Base-by-base conservation (phyloP, 2,888 invertebrate species). In the Dynastes maya region DNA sequence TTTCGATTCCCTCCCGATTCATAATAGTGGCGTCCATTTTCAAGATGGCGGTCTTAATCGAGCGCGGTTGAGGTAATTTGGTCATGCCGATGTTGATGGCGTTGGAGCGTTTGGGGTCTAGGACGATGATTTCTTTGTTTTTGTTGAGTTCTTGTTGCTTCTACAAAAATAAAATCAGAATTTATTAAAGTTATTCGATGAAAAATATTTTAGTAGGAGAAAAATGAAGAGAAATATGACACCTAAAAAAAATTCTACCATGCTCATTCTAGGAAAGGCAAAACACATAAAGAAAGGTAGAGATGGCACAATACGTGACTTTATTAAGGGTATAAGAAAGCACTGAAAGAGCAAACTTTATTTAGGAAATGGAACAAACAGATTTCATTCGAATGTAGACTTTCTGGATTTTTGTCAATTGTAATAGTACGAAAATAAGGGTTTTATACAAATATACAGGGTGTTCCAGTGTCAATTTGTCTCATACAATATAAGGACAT, bases 51-150 rank as follows among this genome's bases (percentile, higher is more conserved):
- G 98, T 96, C 88, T 99, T 99, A 82, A 99, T 99, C 6, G 98
- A 97, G 82, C 98, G 93, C 0, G 98, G 97, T 0, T 98, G 98
- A 1, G 99, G 99, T 82, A 99, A 90, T 88, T 98, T 99, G 29
- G 99, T 99, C 95, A 99, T 96, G 16, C 98, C 98, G 85, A 99
- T 99, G 88, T 99, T 99, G 84, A 99, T 99, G 61, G 98, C 98
- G 89, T 99, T 99, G 6, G 99, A 99, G 82, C 99, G 92, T 88
- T 99, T 99, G 65, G 98, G 95, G 88, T 98, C 98, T 89, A 99
- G 90, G 58, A 99, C 98, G 77, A 98, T 96, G 80, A 98, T 93
- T 89, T 97, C 96, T 87, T 96, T 97, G 89, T 95, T 96, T 86
- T 95, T 95, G 86, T 94, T 95, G 88, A 94, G 90, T 87, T 95